phyloP scores from a whole-genome alignment of 2,113 vertebrate genomes.

The Eublepharis macularius region DNA sequence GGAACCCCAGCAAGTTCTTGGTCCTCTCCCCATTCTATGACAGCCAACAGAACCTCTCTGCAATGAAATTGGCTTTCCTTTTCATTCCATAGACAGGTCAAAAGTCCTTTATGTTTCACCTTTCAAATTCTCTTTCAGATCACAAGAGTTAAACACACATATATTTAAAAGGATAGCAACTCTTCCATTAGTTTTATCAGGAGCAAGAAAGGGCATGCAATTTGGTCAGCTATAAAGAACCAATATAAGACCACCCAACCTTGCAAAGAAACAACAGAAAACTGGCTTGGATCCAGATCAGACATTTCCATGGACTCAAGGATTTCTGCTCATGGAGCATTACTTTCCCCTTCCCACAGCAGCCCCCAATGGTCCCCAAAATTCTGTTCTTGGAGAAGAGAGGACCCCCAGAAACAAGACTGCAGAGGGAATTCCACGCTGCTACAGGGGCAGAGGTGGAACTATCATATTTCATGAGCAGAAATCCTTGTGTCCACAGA shows the following conservation, averaged over 20 bases:
- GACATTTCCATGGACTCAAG: too few relatives aligned
- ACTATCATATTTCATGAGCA: too few relatives aligned
- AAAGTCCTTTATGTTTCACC: not conserved
- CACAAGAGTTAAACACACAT: not conserved
- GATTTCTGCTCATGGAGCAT: too few relatives aligned
- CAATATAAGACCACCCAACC: not conserved
- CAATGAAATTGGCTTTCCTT: not conserved
- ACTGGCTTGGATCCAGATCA: too few relatives aligned
- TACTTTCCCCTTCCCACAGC: too few relatives aligned
- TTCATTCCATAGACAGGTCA: not conserved
- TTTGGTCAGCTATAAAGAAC: not conserved
- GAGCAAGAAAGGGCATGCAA: not conserved
- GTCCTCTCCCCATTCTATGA: not conserved
- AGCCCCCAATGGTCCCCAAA: too few relatives aligned
- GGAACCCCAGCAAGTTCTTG: not conserved
- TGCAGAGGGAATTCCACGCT: too few relatives aligned
- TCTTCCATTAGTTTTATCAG: not conserved
- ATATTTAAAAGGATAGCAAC: not conserved
- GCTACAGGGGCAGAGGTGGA: too few relatives aligned
- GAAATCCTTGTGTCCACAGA: not conserved
- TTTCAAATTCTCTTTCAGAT: not conserved
- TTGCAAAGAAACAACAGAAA: too few relatives aligned
- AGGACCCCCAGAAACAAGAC: too few relatives aligned
- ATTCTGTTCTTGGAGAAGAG: too few relatives aligned
- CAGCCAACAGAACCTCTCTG: not conserved